Percentiles rank a stretch among this genome's conserved stretches.
Evolutionary conservation across 2,797 vertebrate genomes (phyloP).

Genomic region (Malurus leucopterus): DNA sequence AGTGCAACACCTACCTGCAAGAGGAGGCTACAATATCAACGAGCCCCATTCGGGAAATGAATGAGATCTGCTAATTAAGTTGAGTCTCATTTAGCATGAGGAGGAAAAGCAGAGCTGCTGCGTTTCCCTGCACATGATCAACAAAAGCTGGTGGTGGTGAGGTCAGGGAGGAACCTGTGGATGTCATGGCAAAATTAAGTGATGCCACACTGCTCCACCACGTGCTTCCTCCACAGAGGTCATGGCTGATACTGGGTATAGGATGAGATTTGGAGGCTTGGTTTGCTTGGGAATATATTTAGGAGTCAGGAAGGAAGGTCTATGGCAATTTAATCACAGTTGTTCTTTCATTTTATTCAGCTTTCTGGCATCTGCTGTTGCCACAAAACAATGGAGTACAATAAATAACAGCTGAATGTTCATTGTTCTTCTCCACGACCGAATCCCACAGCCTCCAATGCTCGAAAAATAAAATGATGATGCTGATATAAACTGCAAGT

Average conservation of each 20-base stretch:
- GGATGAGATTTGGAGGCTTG: not conserved
- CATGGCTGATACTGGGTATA: not conserved
- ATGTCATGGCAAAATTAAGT: not conserved
- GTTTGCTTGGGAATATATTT: constrained; percentile 19
- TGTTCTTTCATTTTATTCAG: constrained; percentile 55
- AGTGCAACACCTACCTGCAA: not conserved
- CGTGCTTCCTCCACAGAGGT: not conserved
- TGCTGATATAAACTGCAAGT: constrained; percentile 60
- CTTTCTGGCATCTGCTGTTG: constrained; percentile 65
- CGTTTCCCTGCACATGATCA: not conserved
- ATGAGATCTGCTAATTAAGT: not conserved
- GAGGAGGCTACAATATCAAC: not conserved
- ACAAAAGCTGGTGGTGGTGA: not conserved
- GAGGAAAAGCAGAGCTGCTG: not conserved
- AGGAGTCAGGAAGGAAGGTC: constrained; percentile 58
- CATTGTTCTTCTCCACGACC: constrained; percentile 55
- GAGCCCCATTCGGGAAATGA: not conserved
- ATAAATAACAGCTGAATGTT: constrained; percentile 63
- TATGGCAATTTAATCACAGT: constrained; percentile 56
- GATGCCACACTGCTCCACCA: not conserved
- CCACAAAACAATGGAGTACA: constrained; percentile 62
- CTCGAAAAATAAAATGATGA: constrained; percentile 53
- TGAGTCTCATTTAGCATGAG: not conserved
- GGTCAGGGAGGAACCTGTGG: not conserved
- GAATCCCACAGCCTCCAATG: constrained; percentile 23